Evolutionary conservation across 2,888 invertebrate species (phyloP).

Genomic region (Diogma glabrata): DNA sequence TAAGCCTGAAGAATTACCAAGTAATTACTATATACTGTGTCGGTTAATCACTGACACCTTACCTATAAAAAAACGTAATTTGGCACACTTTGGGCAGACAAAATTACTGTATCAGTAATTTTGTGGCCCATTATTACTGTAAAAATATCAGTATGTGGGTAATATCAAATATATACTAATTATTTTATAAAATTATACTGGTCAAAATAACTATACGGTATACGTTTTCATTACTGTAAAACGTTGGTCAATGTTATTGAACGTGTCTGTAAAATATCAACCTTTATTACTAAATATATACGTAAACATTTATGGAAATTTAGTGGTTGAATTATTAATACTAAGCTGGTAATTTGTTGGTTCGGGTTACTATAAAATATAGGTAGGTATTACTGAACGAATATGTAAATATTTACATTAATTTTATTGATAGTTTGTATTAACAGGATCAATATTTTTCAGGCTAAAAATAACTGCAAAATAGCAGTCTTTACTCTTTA

Average conservation of each 20-base stretch:
- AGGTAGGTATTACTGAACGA: no score
- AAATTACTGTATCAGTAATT: neutral
- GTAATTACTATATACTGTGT: neutral
- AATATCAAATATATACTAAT: neutral
- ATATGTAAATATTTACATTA: no score
- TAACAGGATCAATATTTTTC: no score
- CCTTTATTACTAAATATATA: neutral
- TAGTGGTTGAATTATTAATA: no score
- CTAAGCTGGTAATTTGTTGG: no score
- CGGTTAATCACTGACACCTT: neutral
- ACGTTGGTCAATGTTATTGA: neutral
- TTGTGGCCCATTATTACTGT: neutral
- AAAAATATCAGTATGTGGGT: neutral
- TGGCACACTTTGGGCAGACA: neutral
- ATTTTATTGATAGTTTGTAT: no score
- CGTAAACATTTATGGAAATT: neutral
- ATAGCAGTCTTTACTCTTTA: no score
- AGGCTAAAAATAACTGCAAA: no score
- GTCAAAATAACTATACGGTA: no score
- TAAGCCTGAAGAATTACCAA: neutral
- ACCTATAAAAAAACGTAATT: neutral
- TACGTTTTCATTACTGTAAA: no score
- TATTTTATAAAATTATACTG: neutral
- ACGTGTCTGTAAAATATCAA: neutral
- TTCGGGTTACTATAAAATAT: no score